phyloP scores from a whole-genome alignment of 2,113 vertebrate genomes.

The Melanerpes aurifrons region DNA sequence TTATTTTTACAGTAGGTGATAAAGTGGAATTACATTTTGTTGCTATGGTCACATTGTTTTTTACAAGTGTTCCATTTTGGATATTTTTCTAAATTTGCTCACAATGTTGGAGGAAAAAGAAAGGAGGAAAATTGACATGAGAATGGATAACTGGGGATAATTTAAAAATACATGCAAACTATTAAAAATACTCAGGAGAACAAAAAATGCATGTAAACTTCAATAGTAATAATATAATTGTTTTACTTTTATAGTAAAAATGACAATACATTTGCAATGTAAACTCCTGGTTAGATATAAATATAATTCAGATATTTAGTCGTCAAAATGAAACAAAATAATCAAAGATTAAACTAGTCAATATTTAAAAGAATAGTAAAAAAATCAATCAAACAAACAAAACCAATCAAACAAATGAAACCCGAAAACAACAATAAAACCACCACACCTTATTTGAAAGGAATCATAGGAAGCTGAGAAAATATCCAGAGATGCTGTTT shows the following conservation, averaged over 20 bases:
- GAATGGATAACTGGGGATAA: neutral
- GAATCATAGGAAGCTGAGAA: neutral
- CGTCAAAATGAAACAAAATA: neutral
- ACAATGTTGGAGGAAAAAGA: neutral
- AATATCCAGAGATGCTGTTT: neutral
- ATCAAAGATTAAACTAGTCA: neutral
- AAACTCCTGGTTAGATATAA: fast-evolving
- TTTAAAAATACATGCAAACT: neutral
- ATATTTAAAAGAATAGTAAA: neutral
- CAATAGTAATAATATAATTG: neutral
- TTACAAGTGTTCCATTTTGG: neutral
- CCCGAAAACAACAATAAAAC: too few relatives aligned
- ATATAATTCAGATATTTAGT: neutral
- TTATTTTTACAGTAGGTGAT: constrained; percentile 10
- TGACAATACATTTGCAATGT: neutral
- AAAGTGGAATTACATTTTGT: constrained; percentile 29
- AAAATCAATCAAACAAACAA: neutral
- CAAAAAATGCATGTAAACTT: neutral
- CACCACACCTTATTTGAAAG: neutral
- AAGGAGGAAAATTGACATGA: neutral
- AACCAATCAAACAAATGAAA: neutral
- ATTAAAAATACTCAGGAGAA: neutral
- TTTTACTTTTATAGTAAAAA: neutral
- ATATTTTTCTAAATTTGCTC: constrained; percentile 2
- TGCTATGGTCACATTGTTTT: constrained; percentile 26